Conservation (phyloP, 2,797 vertebrate species). For the Enteromius mattozi region DNA sequence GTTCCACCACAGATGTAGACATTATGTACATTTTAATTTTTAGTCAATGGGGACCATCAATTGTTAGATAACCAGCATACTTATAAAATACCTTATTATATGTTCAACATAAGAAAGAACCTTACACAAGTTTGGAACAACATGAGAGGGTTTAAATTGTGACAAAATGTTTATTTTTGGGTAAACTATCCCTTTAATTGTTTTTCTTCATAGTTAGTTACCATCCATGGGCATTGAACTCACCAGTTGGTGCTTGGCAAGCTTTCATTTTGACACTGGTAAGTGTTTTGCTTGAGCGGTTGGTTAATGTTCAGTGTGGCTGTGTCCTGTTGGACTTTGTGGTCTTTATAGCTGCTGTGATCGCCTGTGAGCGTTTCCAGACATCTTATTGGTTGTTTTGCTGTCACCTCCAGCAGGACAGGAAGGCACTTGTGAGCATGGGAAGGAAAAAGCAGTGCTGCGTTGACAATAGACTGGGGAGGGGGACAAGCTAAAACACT, state of each 20-base stretch:
- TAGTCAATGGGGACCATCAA: neutral
- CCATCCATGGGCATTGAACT: neutral
- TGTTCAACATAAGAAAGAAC: neutral
- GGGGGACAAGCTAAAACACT: conserved; percentile 48
- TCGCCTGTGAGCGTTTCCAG: conserved; percentile 13
- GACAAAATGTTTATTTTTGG: neutral
- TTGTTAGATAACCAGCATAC: neutral
- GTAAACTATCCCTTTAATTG: neutral
- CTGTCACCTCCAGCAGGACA: conserved; percentile 49
- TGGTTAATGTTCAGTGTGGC: conserved; percentile 30
- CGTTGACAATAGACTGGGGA: conserved; percentile 57
- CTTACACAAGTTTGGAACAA: neutral
- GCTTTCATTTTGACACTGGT: neutral
- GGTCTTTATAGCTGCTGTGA: conserved; percentile 18
- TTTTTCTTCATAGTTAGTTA: neutral
- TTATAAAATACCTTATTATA: neutral
- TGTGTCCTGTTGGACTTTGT: conserved; percentile 7
- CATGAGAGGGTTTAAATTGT: neutral
- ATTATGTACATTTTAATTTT: neutral
- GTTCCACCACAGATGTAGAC: neutral
- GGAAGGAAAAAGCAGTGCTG: conserved; percentile 56
- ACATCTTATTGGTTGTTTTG: conserved; percentile 43
- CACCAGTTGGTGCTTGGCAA: neutral
- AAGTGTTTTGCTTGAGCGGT: conserved; percentile 17
- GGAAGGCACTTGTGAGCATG: conserved; percentile 52